Percentiles rank a stretch among this genome's conserved stretches.
Evolutionary conservation across 2,797 vertebrate genomes (phyloP).

Genomic region (Glossophaga mutica): DNA sequence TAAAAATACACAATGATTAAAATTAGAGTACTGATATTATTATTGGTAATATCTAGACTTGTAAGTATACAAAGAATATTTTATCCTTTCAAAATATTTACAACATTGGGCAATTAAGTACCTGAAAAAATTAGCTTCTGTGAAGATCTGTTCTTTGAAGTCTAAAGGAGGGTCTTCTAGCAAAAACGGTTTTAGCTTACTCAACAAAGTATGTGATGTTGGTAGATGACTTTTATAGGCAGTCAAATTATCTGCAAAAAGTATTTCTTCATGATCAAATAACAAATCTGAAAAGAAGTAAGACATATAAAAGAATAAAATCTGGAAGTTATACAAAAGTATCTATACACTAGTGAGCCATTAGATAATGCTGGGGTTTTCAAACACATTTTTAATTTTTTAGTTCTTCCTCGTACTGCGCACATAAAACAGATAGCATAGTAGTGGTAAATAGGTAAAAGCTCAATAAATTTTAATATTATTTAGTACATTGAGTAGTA

Average conservation of each 20-base stretch:
- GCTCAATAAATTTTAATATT: neutral
- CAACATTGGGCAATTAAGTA: conserved; percentile 65
- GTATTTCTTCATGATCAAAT: conserved; percentile 84
- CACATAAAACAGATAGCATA: conserved; percentile 8
- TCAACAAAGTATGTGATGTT: conserved; percentile 78
- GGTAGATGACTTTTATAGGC: conserved; percentile 83
- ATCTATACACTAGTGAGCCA: neutral
- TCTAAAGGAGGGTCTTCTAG: conserved; percentile 87
- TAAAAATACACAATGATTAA: conserved; percentile 14
- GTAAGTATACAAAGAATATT: neutral
- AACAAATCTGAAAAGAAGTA: conserved; percentile 82
- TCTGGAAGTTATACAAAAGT: conserved; percentile 20
- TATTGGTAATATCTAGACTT: conserved; percentile 14
- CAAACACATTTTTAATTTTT: conserved; percentile 32
- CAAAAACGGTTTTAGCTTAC: conserved; percentile 82
- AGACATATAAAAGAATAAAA: conserved; percentile 47
- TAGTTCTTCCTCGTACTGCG: neutral
- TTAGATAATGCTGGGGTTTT: neutral
- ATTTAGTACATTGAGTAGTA: neutral
- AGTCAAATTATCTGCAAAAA: conserved; percentile 80
- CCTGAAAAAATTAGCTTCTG: conserved; percentile 84
- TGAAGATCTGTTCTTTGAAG: conserved; percentile 75
- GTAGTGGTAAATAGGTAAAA: neutral
- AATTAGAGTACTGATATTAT: neutral
- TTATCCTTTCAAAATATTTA: conserved; percentile 28